Evolutionary conservation across 2,888 invertebrate genomes (phyloP).

Genomic region (Ryuthela nishihirai): DNA sequence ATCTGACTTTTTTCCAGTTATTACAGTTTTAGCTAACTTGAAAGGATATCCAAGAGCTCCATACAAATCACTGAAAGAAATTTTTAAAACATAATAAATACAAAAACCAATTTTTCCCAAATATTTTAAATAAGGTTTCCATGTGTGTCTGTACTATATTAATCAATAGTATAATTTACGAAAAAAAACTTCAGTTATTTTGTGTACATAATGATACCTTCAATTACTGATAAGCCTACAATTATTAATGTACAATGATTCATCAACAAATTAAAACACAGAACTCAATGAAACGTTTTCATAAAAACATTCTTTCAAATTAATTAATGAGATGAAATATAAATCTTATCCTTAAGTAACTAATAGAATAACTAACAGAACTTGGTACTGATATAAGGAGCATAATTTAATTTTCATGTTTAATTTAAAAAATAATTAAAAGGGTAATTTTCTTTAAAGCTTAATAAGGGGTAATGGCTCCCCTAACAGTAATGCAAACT

Average conservation of each 20-base stretch:
- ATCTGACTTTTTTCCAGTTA: conserved; percentile 62
- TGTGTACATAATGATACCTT: no score
- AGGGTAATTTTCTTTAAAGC: no score
- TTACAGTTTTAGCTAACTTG: conserved; percentile 69
- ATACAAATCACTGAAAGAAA: conserved; percentile 62
- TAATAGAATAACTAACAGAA: no score
- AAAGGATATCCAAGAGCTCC: conserved; percentile 78
- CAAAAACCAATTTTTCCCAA: not conserved
- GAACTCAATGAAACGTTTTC: not conserved
- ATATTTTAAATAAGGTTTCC: conserved; percentile 5
- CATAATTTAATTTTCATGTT: no score
- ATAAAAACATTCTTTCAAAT: not conserved
- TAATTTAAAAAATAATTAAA: no score
- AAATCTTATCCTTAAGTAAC: conserved; percentile 24
- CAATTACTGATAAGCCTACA: no score
- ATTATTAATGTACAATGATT: not conserved
- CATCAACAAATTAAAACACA: not conserved
- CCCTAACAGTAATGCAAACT: no score
- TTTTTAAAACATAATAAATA: not conserved
- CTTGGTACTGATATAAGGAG: no score
- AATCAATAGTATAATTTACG: no score
- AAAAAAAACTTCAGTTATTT: no score
- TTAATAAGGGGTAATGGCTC: no score
- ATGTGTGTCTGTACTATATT: no score
- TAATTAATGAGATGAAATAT: conserved; percentile 4